Evolutionary conservation across 2,888 invertebrate genomes (phyloP), one percentile per base, ranked within the genome.

Genomic region (Epinotia bilunana): DNA sequence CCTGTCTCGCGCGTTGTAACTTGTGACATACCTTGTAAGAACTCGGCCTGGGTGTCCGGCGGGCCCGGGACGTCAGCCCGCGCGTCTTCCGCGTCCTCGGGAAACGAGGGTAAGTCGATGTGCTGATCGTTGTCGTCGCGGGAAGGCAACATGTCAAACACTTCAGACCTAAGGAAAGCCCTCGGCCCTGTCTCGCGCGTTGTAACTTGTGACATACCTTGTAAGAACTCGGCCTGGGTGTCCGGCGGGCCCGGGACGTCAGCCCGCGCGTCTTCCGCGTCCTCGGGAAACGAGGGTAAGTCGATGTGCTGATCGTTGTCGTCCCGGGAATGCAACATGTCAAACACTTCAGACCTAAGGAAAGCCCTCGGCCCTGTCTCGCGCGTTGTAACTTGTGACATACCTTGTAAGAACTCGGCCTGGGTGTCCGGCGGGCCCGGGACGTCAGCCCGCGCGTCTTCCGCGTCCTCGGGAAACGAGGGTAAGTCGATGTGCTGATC

Each of bases 91-190:
- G 83, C 79, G 77, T 94, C 93, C 78, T 93, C 91, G 0, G 93
- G 90, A 73, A 94, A 94, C 28, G 84, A 84, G 0, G 93, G 93
- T 72, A 92, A 80, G 78, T 91, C 92, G 72, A 91, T 80, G 77
- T 92, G 90, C 1, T 89, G 87, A 23, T 86, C 86, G 75, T 88
- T 86, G 74, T 94, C 92, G 61, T 93, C 92, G 23, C 88, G 89
- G 2, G 94, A 93, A 79, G 94, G 92, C 28, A 94, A 87, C 91
- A 95, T 93, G 83, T 95, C 94, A 79, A 94, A 91, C 49, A 94
- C 91, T 83, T 75, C 75, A 46, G 75, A 75, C n/a, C 75, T 75
- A 72, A 3, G 6, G n/a, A n/a, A n/a, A n/a, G n/a, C n/a, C n/a
- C n/a, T n/a, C n/a, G n/a, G n/a, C n/a, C n/a, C n/a, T n/a, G n/a